A percentile compares a stretch with the other conserved stretches of the same genome.
These are phyloP conservation scores for Thalassarche chlororhynchos DNA, from an alignment of 2,113 vertebrate genomes.

Conservation along the genomic window DNA sequence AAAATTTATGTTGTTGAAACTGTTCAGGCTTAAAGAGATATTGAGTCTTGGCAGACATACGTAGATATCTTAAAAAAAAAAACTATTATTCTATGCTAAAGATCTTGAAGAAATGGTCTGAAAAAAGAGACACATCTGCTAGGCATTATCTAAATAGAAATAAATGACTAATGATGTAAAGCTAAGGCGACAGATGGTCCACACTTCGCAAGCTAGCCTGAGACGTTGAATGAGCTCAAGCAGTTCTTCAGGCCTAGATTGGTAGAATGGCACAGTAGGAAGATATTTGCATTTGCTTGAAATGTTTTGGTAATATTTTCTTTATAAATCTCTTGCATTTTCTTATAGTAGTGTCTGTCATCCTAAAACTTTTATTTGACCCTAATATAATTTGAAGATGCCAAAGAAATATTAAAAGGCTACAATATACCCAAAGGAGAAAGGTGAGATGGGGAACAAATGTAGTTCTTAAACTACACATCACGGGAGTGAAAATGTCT, in stretches of 20 bases:
- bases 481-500: neutral
- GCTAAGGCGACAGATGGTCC: neutral
- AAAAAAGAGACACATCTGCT: neutral
- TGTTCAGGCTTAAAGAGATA: neutral
- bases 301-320: neutral
- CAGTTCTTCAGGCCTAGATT: neutral
- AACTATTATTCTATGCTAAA: neutral
- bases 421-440: neutral
- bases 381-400: neutral
- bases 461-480: neutral
- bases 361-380: neutral
- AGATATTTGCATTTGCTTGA: neutral
- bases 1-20: neutral
- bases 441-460: neutral
- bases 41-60: neutral
- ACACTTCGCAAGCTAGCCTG: neutral
- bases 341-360: neutral
- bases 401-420: neutral
- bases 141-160: neutral
- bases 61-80: neutral
- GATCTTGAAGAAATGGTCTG: neutral
- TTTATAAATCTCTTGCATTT: neutral
- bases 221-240: neutral
- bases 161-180: neutral
- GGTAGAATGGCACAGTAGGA: neutral